Percentiles rank a stretch among this genome's conserved stretches.
Evolutionary conservation across 2,113 vertebrate species (phyloP).

Genomic region (Mungos mungo): DNA sequence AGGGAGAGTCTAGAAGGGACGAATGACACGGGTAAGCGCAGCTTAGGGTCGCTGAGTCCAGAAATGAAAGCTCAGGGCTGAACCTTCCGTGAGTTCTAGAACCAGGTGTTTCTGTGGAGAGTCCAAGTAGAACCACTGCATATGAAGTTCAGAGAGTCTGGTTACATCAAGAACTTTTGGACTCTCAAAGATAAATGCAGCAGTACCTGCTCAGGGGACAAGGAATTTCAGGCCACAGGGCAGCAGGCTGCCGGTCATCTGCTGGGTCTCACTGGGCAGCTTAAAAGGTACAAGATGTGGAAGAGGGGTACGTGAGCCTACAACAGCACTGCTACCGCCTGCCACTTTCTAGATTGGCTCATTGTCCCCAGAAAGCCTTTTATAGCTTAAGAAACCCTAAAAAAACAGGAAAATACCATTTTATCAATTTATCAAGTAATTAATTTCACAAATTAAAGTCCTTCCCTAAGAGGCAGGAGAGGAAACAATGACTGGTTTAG

Average conservation of each 20-base stretch:
- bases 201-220: neutral
- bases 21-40: neutral
- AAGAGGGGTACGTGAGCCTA: neutral
- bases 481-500: neutral
- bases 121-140: neutral
- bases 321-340: neutral
- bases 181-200: neutral
- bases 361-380: neutral
- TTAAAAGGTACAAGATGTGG: neutral
- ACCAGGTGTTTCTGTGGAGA: neutral
- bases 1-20: neutral
- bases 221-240: neutral
- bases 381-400: neutral
- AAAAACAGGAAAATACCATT: neutral
- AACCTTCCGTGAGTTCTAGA: neutral
- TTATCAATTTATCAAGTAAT: neutral
- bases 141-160: neutral
- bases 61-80: neutral
- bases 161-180: neutral
- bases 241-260: neutral
- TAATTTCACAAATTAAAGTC: neutral
- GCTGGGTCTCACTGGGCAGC: neutral
- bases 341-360: neutral
- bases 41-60: neutral
- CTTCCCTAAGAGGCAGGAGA: neutral